Percentiles rank a stretch among this genome's conserved stretches.
phyloP scores from a whole-genome alignment of 2,888 invertebrate genomes.

The Empis stercorea region DNA sequence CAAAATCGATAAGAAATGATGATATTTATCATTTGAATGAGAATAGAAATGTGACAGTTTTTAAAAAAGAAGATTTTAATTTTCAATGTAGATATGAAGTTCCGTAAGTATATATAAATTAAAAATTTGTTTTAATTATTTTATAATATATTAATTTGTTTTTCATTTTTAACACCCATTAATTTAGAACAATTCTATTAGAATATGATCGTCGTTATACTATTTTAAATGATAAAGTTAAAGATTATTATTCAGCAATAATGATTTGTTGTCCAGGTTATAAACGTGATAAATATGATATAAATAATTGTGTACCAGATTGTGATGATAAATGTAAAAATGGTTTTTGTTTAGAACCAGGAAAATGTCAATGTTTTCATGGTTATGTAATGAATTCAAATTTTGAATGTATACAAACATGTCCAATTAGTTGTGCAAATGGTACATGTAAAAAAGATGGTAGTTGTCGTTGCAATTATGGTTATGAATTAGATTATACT shows the following conservation, averaged over 20 bases:
- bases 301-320: constrained; percentile 35
- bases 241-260: constrained; percentile 28
- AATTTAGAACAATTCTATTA: background rate
- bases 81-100: too few species aligned
- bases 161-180: background rate
- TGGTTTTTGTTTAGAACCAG: constrained; percentile 25
- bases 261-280: constrained; percentile 60
- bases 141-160: too few species aligned
- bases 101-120: too few species aligned
- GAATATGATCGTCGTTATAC: background rate
- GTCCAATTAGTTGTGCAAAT: constrained; percentile 43
- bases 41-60: too few species aligned
- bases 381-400: constrained; percentile 28
- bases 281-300: constrained; percentile 43
- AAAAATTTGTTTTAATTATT: too few species aligned
- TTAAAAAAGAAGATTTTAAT: too few species aligned
- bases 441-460: constrained; percentile 45
- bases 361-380: constrained; percentile 27
- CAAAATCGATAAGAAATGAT: too few species aligned
- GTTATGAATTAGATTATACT: constrained; percentile 43
- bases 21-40: too few species aligned
- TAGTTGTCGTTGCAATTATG: constrained; percentile 52
- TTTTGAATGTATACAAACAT: constrained; percentile 30
- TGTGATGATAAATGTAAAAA: constrained; percentile 33
- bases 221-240: background rate